Base-by-base conservation (phyloP, 2,797 vertebrate species). In the Lerista edwardsae region DNA sequence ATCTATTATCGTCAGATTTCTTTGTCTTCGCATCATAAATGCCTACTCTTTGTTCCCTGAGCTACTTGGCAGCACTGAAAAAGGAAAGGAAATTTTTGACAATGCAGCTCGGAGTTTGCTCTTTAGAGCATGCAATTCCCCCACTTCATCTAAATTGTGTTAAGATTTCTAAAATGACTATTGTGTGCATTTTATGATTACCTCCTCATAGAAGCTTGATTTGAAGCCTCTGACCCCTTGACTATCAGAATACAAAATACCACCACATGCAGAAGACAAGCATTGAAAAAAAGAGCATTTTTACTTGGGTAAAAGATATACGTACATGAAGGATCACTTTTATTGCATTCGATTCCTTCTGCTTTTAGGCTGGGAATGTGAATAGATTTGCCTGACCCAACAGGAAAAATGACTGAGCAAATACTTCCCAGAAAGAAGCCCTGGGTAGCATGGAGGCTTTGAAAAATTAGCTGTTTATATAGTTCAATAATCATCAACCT, bases 1-100 rank as follows among this genome's bases (percentile, higher is more conserved):
- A 93, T 86, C 94, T 88, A 93, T 95, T 95, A 94, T 93, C 89
- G 90, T 85, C 71, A 41, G 73, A 80, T 87, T 85, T 93, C 79
- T 88, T 84, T 77, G 80, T 91, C 85, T 83, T 23, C 15, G 71
- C 79, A 44, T 11, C 73, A 47, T 11, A 71, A 90, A 84, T 71
- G 74, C 84, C 89, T 88, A 86, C 74, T 39, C 59, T 85, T 78
- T 83, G 69, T 87, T 90, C 82, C 81, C 83, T 80, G 69, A 72
- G 47, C 75, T 88, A 84, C 88, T 89, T 80, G 73, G 76, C 87
- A 68, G 83, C 68, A 19, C 77, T 89, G 68, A 87, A 90, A n/a
- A 89, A 91, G 65, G 83, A 47, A 29, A 82, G 87, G 87, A 71
- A 83, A 81, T 51, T 14, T 74, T 80, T 73, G 80, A 86, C 41